Evolutionary conservation across 2,113 vertebrate genomes (phyloP).

Genomic region (Naja naja): DNA sequence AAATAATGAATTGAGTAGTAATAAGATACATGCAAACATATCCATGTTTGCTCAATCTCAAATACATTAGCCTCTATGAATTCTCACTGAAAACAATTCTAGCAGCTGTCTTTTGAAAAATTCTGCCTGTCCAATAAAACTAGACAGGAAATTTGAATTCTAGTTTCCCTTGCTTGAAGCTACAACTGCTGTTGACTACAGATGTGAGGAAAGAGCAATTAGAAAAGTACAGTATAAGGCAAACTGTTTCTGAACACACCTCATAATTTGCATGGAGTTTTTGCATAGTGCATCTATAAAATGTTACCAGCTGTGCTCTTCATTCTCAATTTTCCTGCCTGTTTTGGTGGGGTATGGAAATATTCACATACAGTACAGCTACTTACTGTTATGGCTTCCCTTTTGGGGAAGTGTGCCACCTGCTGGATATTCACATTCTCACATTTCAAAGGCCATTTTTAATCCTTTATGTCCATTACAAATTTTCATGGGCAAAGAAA

Average conservation of each 20-base stretch:
- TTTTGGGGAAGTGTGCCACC: neutral
- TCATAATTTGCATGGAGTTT: neutral
- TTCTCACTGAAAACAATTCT: neutral
- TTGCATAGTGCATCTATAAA: neutral
- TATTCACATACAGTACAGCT: neutral
- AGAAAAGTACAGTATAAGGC: neutral
- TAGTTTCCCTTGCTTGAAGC: neutral
- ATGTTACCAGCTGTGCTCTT: rapidly evolving
- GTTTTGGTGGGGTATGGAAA: neutral
- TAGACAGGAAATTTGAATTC: neutral
- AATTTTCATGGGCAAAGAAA: neutral
- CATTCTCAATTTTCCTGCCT: rapidly evolving
- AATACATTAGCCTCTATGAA: neutral
- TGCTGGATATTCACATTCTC: neutral
- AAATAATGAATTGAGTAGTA: neutral
- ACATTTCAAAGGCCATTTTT: neutral
- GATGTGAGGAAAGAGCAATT: neutral
- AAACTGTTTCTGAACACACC: neutral
- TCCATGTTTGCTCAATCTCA: neutral
- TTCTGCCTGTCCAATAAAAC: neutral
- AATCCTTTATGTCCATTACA: neutral
- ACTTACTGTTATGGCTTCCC: rapidly evolving
- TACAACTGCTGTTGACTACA: neutral
- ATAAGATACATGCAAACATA: neutral
- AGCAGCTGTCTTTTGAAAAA: neutral